A percentile compares a stretch with the other conserved stretches of the same genome.
These are phyloP conservation scores for Bergia puertoricense DNA, from an alignment of 92 coral and sea anemone genomes.

Conservation along the genomic window DNA sequence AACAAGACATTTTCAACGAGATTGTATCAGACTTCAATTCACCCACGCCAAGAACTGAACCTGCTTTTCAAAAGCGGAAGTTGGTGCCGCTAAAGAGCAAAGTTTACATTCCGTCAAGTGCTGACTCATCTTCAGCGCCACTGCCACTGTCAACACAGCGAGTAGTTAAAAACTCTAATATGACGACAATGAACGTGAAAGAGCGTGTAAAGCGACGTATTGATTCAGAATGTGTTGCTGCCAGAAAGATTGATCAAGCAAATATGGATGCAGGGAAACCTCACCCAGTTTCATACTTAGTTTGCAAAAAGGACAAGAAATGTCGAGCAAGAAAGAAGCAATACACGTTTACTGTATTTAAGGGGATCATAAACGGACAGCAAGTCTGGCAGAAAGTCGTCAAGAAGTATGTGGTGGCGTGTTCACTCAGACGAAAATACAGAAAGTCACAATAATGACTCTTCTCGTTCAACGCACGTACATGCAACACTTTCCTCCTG, in stretches of 20 bases:
- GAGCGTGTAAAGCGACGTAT: slow-evolving; percentile 10
- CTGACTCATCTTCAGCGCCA: not conserved
- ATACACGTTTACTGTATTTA: not conserved
- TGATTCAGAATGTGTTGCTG: slow-evolving; percentile 3
- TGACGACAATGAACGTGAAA: not conserved
- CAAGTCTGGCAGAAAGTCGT: not conserved
- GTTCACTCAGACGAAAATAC: not conserved
- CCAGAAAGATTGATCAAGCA: not conserved
- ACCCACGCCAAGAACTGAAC: not conserved
- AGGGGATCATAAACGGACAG: not conserved
- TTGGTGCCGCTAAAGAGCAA: not conserved
- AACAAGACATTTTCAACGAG: not conserved
- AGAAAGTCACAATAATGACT: not conserved
- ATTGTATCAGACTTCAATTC: not conserved
- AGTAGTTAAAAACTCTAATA: not conserved
- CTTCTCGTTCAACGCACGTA: not conserved
- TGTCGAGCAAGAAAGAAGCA: slow-evolving; percentile 3
- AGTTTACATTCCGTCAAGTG: not conserved
- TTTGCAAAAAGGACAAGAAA: slow-evolving; percentile 22
- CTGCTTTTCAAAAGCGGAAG: not conserved
- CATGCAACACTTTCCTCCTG: not conserved
- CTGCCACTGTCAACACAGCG: not conserved
- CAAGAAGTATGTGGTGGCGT: not conserved
- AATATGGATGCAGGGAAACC: not conserved
- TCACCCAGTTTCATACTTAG: not conserved